Conservation (phyloP, 2,797 vertebrate genomes). For the Aulostomus chinensis region DNA sequence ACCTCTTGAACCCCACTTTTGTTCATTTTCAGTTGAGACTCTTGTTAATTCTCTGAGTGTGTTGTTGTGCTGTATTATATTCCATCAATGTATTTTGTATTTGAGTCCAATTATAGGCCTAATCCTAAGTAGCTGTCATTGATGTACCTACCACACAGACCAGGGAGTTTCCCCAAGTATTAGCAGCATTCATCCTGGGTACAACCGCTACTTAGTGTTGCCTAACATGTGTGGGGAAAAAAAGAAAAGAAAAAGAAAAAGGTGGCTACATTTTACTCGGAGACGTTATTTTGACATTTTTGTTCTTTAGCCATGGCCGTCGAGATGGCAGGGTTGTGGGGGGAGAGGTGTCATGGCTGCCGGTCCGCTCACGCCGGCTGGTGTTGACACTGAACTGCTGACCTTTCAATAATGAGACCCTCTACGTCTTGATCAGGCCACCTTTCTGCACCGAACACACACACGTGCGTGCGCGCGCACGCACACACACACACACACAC, state of each 20-base stretch:
- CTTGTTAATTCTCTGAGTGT: no score
- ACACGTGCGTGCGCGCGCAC: no score
- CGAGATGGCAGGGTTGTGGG: no score
- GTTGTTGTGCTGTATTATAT: no score
- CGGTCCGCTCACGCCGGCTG: background rate
- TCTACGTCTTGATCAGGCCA: background rate
- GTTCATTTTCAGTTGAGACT: slow-evolving; percentile 46
- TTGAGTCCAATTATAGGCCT: slow-evolving; percentile 48
- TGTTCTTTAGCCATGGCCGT: background rate
- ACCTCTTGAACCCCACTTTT: slow-evolving; percentile 51
- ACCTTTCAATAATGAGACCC: slow-evolving; percentile 29
- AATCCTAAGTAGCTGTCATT: slow-evolving; percentile 52
- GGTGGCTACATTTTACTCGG: no score
- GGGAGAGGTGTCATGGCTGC: no score
- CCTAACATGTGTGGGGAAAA: background rate
- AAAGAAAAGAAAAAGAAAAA: no score
- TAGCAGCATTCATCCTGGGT: no score
- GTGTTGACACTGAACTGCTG: slow-evolving; percentile 7
- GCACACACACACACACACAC: background rate
- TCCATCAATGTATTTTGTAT: slow-evolving; percentile 23
- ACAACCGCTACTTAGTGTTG: no score
- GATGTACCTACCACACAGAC: slow-evolving; percentile 22
- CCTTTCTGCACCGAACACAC: background rate
- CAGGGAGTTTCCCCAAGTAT: slow-evolving; percentile 1
- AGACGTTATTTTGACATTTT: no score